A percentile compares a stretch with the other conserved stretches of the same genome.
Conservation (phyloP, 2,113 vertebrate genomes). For the Baryphthengus martii region DNA sequence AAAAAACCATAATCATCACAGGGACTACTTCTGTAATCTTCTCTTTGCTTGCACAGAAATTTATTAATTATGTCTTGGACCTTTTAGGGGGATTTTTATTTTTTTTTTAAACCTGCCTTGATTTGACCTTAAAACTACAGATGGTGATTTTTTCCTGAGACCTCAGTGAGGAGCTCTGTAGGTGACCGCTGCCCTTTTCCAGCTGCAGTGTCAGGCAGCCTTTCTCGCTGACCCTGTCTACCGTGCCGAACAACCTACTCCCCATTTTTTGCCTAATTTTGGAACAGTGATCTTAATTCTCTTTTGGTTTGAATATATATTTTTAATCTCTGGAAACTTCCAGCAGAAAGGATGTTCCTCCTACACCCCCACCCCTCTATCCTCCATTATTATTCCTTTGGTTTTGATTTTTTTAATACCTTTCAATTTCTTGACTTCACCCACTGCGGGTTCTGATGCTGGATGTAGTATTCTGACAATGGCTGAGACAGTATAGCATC, state of each 20-base stretch:
- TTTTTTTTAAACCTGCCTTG: neutral
- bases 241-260: neutral
- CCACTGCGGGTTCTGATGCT: neutral
- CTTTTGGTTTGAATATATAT: neutral
- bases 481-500: neutral
- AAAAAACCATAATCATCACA: neutral
- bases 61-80: neutral
- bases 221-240: neutral
- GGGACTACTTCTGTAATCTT: neutral
- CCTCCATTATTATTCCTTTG: neutral
- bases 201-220: neutral
- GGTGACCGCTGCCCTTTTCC: neutral
- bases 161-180: neutral
- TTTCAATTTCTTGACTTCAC: neutral
- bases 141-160: neutral
- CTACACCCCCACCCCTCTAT: fast-evolving
- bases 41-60: neutral
- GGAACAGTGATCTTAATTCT: neutral
- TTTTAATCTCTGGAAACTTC: neutral
- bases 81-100: neutral
- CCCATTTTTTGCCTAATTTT: neutral
- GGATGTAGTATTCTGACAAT: neutral
- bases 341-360: neutral
- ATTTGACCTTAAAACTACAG: neutral
- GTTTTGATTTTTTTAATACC: neutral